Conservation (phyloP, 2,113 vertebrate species). For the Neomonachus schauinslandi region DNA sequence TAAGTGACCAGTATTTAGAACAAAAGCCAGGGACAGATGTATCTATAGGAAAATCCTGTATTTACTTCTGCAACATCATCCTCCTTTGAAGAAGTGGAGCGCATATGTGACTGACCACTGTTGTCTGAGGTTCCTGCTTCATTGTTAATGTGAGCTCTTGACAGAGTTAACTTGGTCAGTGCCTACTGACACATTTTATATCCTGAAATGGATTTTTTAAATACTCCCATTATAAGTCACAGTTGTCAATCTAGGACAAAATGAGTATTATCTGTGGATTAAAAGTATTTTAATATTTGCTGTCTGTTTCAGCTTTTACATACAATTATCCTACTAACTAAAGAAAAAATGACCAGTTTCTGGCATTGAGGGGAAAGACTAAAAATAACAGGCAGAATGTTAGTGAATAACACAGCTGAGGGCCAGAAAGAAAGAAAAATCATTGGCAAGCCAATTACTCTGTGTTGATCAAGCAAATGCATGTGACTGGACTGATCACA, state of each 20-base stretch:
- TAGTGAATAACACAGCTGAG: not conserved
- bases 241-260: not conserved
- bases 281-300: not conserved
- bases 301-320: not conserved
- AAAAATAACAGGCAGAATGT: not conserved
- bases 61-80: not conserved
- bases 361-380: not conserved
- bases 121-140: not conserved
- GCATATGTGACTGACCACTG: not conserved
- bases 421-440: not conserved
- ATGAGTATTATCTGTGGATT: not conserved
- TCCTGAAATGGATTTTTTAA: not conserved
- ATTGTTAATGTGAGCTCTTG: not conserved
- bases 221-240: not conserved
- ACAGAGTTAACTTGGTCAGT: not conserved
- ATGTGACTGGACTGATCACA: not conserved
- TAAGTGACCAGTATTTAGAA: not conserved
- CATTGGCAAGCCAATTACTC: not conserved
- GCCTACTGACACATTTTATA: not conserved
- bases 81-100: not conserved
- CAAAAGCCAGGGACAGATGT: not conserved
- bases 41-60: not conserved
- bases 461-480: not conserved
- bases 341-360: not conserved
- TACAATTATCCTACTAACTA: slow-evolving; percentile 10